Evolutionary conservation across 2,113 vertebrate species (phyloP).

Genomic region (Narcine bancroftii): DNA sequence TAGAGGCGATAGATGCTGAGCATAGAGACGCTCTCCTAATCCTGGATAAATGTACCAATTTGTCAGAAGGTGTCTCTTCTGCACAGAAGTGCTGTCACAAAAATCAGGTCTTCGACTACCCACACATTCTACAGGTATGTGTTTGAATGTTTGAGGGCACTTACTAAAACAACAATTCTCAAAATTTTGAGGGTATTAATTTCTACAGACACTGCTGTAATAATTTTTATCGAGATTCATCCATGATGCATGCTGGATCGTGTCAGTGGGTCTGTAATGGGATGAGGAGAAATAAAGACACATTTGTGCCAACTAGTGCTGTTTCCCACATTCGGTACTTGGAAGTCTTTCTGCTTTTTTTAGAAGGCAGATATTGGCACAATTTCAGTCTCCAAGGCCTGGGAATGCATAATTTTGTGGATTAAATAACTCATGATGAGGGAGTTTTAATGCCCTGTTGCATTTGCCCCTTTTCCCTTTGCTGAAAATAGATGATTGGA

Average conservation of each 20-base stretch:
- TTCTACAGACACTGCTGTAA: neutral
- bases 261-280: neutral
- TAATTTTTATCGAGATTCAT: neutral
- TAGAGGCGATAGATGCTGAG: conserved; percentile 80
- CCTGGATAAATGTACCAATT: conserved; percentile 84
- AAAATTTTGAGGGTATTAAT: neutral
- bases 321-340: neutral
- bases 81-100: conserved; percentile 77
- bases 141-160: neutral
- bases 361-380: neutral
- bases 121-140: conserved; percentile 84
- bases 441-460: no score
- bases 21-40: conserved; percentile 76
- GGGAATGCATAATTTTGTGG: neutral
- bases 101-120: conserved; percentile 83
- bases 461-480: neutral
- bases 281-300: neutral
- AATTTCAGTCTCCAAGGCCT: neutral
- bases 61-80: conserved; percentile 69
- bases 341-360: neutral
- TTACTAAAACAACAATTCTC: neutral
- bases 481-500: neutral
- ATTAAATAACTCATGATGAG: neutral
- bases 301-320: neutral
- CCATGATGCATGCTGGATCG: neutral